A percentile compares a stretch with the other conserved stretches of the same genome.
These are phyloP conservation scores for Magallana angulata DNA, from an alignment of 1,140 invertebrate genomes.

Conservation along the genomic window DNA sequence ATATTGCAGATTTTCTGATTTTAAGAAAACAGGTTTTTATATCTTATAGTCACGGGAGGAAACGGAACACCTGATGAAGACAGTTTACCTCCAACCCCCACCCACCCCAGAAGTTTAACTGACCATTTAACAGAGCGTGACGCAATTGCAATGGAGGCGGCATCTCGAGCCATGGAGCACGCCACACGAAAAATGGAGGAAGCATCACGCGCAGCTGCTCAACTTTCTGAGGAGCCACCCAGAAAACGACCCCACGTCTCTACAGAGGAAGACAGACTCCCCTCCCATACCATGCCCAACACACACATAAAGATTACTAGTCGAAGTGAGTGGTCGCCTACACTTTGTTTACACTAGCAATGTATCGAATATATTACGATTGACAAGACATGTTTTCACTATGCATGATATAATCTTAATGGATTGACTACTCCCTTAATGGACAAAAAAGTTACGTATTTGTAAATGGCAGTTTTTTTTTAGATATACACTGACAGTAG, in stretches of 20 bases:
- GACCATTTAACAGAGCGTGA: conserved; percentile 77
- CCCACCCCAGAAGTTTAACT: conserved; percentile 65
- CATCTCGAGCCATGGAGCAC: conserved; percentile 78
- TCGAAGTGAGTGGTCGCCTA: conserved; percentile 84
- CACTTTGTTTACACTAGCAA: no score
- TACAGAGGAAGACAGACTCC: conserved; percentile 79
- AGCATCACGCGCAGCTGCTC: conserved; percentile 68
- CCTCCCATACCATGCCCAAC: conserved; percentile 82
- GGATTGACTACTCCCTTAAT: no score
- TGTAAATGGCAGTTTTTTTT: no score
- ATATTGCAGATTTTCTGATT: background rate
- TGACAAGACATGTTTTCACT: no score
- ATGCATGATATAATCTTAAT: no score
- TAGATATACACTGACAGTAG: no score
- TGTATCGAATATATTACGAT: conserved; percentile 43
- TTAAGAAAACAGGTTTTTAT: background rate
- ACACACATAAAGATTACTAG: conserved; percentile 94
- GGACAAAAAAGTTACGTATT: no score
- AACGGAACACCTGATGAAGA: conserved; percentile 67
- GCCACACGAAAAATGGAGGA: conserved; percentile 78
- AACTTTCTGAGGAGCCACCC: conserved; percentile 71
- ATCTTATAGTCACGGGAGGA: background rate
- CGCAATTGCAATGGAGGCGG: conserved; percentile 78
- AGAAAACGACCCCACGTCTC: conserved; percentile 78
- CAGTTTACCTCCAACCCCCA: conserved; percentile 72